Percentiles rank a stretch among this genome's conserved stretches.
phyloP scores from a whole-genome alignment of 2,113 vertebrate species.

The Elgaria multicarinata region DNA sequence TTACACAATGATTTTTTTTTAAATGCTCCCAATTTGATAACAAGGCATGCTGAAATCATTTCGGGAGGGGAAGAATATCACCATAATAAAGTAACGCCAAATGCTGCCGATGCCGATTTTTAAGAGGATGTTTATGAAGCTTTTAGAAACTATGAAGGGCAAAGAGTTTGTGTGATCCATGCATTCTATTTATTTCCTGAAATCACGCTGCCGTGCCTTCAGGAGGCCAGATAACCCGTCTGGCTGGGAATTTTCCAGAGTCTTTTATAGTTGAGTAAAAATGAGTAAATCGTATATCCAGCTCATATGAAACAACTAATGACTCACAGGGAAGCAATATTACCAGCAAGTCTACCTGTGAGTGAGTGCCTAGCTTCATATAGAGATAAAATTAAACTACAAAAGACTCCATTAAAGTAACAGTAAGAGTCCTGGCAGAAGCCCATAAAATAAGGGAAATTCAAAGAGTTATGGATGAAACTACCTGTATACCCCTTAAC shows the following conservation, averaged over 20 bases:
- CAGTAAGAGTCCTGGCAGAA: slow-evolving; percentile 25
- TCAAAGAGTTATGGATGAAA: slow-evolving; percentile 28
- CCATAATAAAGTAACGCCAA: neutral
- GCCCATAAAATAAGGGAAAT: slow-evolving; percentile 34
- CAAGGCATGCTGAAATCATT: neutral
- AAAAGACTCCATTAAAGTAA: slow-evolving; percentile 30
- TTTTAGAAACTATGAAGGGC: slow-evolving; percentile 6
- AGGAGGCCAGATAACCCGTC: slow-evolving; percentile 36
- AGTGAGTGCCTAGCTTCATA: slow-evolving; percentile 8
- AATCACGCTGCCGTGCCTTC: slow-evolving; percentile 25
- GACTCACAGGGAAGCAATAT: slow-evolving; percentile 33
- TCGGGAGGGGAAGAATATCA: neutral
- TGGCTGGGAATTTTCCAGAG: slow-evolving; percentile 24
- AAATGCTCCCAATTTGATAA: neutral
- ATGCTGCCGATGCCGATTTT: neutral
- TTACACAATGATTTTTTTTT: neutral
- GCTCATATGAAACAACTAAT: slow-evolving; percentile 25
- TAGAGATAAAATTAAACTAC: slow-evolving; percentile 42
- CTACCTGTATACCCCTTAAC: slow-evolving; percentile 14
- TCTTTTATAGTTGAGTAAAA: slow-evolving; percentile 29
- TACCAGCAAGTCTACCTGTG: neutral
- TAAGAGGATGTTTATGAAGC: slow-evolving; percentile 20
- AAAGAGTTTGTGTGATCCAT: slow-evolving; percentile 37
- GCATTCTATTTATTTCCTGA: slow-evolving; percentile 10
- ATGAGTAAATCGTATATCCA: slow-evolving; percentile 30